A percentile compares a stretch with the other conserved stretches of the same genome.
phyloP scores from a whole-genome alignment of 1,140 invertebrate genomes.

The Solenopsis invicta region DNA sequence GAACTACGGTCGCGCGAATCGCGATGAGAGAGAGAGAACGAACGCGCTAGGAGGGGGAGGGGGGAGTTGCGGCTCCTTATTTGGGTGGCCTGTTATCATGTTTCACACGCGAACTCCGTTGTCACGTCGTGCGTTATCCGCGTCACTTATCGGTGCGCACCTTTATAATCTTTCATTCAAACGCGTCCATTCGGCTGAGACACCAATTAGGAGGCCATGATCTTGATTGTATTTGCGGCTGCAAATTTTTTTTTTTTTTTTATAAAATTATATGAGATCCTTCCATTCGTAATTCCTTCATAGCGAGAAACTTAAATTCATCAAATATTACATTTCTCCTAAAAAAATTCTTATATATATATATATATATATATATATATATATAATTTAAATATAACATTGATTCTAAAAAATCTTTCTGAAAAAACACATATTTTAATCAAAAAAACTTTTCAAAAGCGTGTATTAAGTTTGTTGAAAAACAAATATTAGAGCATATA shows the following conservation, averaged over 20 bases:
- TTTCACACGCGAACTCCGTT: slow-evolving; percentile 84
- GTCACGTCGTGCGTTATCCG: slow-evolving; percentile 28
- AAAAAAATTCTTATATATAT: too few species aligned
- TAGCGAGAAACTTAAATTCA: background rate
- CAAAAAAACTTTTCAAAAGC: too few species aligned
- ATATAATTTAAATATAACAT: too few species aligned
- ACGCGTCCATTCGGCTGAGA: background rate
- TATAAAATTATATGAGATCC: background rate
- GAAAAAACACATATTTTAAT: too few species aligned
- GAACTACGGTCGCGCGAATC: slow-evolving; percentile 56
- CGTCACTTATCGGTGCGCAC: background rate
- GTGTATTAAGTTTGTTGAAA: too few species aligned
- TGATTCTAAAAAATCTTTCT: too few species aligned
- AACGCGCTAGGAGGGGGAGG: slow-evolving; percentile 32
- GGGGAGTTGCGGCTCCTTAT: slow-evolving; percentile 83
- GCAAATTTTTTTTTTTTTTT: background rate
- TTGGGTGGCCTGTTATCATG: slow-evolving; percentile 86
- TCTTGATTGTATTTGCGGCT: background rate
- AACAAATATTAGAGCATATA: too few species aligned
- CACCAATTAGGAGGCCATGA: background rate
- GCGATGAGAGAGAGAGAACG: background rate
- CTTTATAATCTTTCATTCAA: background rate
- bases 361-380: too few species aligned
- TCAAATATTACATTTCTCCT: too few species aligned
- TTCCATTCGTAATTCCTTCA: background rate